These are phyloP conservation scores for Zalophus californianus DNA, from an alignment of 2,797 vertebrate genomes.

Conservation along the genomic window DNA sequence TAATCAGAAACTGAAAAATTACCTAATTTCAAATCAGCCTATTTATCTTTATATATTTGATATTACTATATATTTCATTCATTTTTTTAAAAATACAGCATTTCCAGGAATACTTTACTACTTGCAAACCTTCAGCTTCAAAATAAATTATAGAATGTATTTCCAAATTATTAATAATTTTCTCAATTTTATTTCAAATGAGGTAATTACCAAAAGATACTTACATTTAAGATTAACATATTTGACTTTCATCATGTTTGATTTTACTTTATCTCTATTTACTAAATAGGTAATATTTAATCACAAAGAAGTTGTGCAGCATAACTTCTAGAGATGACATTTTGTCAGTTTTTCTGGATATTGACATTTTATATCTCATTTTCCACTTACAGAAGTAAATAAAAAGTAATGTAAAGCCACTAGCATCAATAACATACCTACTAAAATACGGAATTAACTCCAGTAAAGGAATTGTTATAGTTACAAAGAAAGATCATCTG, in stretches of 20 bases:
- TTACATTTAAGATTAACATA: constrained; percentile 10
- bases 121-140: not conserved
- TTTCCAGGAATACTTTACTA: not conserved
- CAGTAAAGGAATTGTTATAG: not conserved
- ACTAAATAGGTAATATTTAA: constrained; percentile 49
- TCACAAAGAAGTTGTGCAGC: not conserved
- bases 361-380: not conserved
- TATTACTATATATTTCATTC: not conserved
- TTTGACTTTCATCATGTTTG: not conserved
- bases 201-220: not conserved
- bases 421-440: not conserved
- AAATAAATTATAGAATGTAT: constrained; percentile 23
- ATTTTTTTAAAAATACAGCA: not conserved
- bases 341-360: constrained; percentile 33
- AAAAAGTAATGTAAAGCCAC: not conserved
- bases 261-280: not conserved
- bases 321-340: not conserved
- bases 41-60: not conserved
- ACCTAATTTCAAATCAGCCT: constrained; percentile 25
- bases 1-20: constrained; percentile 55
- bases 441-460: not conserved
- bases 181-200: constrained; percentile 48
- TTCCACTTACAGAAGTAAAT: not conserved
- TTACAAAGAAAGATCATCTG: constrained; percentile 13
- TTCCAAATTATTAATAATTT: constrained; percentile 29